A percentile compares a stretch with the other conserved stretches of the same genome.
Conservation (phyloP, 2,113 vertebrate species). For the Cygnus atratus region DNA sequence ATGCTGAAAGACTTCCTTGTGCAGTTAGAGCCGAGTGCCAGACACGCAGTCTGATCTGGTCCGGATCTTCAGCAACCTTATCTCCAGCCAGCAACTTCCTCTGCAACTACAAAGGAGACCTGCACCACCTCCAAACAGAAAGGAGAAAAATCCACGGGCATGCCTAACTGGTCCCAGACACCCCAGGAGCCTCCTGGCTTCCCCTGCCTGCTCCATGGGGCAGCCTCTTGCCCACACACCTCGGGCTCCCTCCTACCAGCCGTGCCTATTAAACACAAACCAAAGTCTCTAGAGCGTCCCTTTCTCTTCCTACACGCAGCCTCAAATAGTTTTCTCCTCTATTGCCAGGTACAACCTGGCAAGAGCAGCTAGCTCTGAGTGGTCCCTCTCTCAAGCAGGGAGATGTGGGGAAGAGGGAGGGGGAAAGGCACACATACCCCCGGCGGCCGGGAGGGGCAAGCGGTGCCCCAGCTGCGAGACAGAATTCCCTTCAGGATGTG, state of each 20-base stretch:
- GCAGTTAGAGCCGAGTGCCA: not conserved
- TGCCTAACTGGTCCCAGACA: not conserved
- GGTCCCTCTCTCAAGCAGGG: not conserved
- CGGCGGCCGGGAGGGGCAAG: fast-evolving
- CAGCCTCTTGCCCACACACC: not conserved
- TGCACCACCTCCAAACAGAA: not conserved
- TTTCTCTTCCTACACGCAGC: not conserved
- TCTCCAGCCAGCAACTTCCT: slow-evolving; percentile 59
- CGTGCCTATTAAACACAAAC: not conserved
- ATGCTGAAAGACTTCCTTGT: not conserved
- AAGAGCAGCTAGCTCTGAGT: not conserved
- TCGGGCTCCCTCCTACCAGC: not conserved
- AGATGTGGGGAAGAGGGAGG: not conserved
- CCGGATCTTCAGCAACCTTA: slow-evolving; percentile 25
- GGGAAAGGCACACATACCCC: fast-evolving
- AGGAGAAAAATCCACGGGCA: not conserved
- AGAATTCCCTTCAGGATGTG: not conserved
- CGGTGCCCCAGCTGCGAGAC: fast-evolving
- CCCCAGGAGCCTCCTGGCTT: not conserved
- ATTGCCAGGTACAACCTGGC: not conserved
- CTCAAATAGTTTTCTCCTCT: not conserved
- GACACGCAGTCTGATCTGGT: not conserved
- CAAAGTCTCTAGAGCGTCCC: not conserved
- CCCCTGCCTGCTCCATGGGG: not conserved
- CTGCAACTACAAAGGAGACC: slow-evolving; percentile 39